Evolutionary conservation across 2,888 invertebrate genomes (phyloP).

Genomic region (Ochropleura plecta): DNA sequence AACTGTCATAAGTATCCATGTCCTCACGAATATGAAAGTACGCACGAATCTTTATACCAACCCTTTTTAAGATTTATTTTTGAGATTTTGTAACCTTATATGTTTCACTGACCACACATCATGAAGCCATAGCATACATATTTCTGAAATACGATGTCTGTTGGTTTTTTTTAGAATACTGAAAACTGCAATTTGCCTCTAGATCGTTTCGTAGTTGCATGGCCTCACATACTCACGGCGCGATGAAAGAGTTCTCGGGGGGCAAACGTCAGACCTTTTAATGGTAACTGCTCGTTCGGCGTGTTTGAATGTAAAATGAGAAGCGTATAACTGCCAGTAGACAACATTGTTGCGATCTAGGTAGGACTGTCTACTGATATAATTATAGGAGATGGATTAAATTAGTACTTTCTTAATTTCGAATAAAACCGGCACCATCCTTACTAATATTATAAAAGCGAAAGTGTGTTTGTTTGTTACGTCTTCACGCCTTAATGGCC

Average conservation of each 20-base stretch:
- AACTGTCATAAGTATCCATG: too few species aligned
- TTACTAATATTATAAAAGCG: too few species aligned
- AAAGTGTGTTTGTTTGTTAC: too few species aligned
- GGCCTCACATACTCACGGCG: conserved; percentile 71
- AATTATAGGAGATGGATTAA: not conserved
- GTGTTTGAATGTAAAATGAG: conserved; percentile 81
- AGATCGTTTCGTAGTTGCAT: conserved; percentile 64
- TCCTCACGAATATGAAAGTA: not conserved
- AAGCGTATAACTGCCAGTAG: conserved; percentile 67
- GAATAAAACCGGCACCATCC: too few species aligned
- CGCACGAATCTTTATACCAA: not conserved
- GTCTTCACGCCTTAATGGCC: too few species aligned
- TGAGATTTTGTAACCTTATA: not conserved
- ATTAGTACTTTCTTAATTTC: too few species aligned
- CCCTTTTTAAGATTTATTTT: not conserved
- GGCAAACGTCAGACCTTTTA: conserved; percentile 85
- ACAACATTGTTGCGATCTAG: conserved; percentile 44
- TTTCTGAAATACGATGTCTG: not conserved
- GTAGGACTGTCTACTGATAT: not conserved
- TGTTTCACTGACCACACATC: not conserved
- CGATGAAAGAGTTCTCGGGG: conserved; percentile 83
- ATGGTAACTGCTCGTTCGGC: conserved; percentile 81
- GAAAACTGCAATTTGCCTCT: not conserved
- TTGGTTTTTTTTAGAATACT: not conserved
- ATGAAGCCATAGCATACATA: not conserved